Conservation (phyloP, 2,113 vertebrate genomes). For the Ondatra zibethicus region DNA sequence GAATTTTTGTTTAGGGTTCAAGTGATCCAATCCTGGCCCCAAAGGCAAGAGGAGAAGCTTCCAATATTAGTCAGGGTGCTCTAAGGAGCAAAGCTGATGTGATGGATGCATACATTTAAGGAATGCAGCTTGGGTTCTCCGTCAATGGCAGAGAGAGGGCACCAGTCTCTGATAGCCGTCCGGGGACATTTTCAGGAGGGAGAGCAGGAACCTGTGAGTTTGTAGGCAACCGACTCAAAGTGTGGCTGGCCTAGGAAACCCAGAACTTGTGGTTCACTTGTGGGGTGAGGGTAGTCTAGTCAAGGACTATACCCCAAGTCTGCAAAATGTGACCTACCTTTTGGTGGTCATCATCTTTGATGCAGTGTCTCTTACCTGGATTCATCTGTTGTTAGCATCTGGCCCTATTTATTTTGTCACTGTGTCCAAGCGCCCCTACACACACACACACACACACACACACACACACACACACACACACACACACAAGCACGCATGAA, state of each 20-base stretch:
- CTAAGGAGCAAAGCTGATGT: background rate
- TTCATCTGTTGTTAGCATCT: background rate
- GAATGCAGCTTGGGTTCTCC: background rate
- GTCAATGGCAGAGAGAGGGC: background rate
- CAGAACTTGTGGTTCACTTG: background rate
- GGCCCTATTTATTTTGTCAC: background rate
- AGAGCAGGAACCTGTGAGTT: background rate
- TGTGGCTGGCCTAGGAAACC: background rate
- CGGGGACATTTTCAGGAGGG: background rate
- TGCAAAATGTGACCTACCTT: background rate
- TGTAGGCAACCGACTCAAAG: background rate
- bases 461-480: background rate
- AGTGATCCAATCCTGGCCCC: background rate
- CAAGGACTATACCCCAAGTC: background rate
- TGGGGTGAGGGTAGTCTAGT: background rate
- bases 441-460: background rate
- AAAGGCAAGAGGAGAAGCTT: background rate
- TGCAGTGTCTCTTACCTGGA: background rate
- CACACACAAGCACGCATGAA: too few species aligned
- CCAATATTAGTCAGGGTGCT: background rate
- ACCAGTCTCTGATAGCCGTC: too few species aligned
- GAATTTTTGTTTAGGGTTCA: background rate
- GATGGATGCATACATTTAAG: background rate
- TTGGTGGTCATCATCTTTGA: background rate
- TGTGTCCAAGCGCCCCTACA: background rate